Evolutionary conservation across 2,113 vertebrate species (phyloP), one percentile per base, ranked within the genome.

Genomic region (Centropristis striata): DNA sequence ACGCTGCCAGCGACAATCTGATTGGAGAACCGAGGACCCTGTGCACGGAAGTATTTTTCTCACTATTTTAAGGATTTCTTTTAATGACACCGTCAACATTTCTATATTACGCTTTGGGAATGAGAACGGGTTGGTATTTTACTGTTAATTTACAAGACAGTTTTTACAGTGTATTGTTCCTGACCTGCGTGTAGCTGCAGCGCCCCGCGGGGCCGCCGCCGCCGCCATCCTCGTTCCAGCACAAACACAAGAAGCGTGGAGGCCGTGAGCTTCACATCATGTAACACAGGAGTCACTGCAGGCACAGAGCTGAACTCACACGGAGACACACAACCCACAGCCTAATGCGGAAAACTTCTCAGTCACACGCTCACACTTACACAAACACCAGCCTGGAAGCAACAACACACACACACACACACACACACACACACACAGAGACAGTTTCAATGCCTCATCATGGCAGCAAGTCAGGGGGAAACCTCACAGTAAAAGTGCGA

Each of bases 401-500:
- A n/a, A 55, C 75, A 46, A 8, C 79, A 60, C 50, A 46, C 41
- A 41, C 37, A 23, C 58, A 60, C n/a, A 25, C 50, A 11, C 79
- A 67, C 41, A 21, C 8, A 60, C 18, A 51, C n/a, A 57, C 69
- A 66, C 54, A 72, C 21, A 71, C 78, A 60, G 20, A 15, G n/a
- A 25, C 7, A 4, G 59, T 51, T n/a, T 27, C 76, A 57, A 71
- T n/a, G 71, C 67, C 46, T 84, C 74, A 59, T 83, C 74, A 27
- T 23, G 36, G 44, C 53, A 18, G 65, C 39, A 21, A 53, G 32
- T 68, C 50, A 10, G 57, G 58, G 71, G 63, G 59, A 44, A 58
- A 51, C 42, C 78, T 86, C 44, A 42, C 75, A 53, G 73, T 85
- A 36, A 53, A 74, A 46, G 63, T 4, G 42, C 7, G 76, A 81